phyloP scores from a whole-genome alignment of 1,140 invertebrate genomes.

The Capitella teleta region DNA sequence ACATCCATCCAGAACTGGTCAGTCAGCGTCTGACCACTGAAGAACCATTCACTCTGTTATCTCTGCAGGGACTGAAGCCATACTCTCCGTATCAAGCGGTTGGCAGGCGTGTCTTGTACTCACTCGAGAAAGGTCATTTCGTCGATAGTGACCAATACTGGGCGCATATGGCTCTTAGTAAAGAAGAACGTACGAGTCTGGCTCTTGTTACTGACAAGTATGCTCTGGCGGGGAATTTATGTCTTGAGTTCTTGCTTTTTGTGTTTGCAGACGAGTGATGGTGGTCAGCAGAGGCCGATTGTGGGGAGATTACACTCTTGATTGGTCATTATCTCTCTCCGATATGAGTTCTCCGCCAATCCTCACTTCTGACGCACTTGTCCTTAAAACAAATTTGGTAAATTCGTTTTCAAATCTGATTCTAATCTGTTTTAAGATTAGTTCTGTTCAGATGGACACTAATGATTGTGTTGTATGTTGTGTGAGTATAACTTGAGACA shows the following conservation, averaged over 20 bases:
- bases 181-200: constrained; percentile 29
- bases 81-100: constrained; percentile 50
- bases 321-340: background rate
- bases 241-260: background rate
- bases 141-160: constrained; percentile 28
- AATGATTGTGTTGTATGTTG: background rate
- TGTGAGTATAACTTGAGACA: too few species aligned
- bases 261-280: background rate
- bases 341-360: background rate
- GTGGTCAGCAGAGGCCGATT: background rate
- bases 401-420: background rate
- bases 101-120: constrained; percentile 50
- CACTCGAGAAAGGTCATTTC: constrained; percentile 24
- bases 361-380: too few species aligned
- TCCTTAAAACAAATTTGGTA: background rate
- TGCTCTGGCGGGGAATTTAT: background rate
- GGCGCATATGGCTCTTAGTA: constrained; percentile 33
- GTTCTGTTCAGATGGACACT: background rate
- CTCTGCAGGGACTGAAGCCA: constrained; percentile 51
- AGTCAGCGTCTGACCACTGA: constrained; percentile 6
- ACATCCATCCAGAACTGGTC: constrained; percentile 56
- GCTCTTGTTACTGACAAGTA: constrained; percentile 33
- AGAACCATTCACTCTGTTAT: background rate
- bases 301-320: background rate
- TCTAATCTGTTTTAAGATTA: background rate